These are phyloP conservation scores for Somateria mollissima DNA, from an alignment of 2,797 vertebrate genomes.

Conservation along the genomic window DNA sequence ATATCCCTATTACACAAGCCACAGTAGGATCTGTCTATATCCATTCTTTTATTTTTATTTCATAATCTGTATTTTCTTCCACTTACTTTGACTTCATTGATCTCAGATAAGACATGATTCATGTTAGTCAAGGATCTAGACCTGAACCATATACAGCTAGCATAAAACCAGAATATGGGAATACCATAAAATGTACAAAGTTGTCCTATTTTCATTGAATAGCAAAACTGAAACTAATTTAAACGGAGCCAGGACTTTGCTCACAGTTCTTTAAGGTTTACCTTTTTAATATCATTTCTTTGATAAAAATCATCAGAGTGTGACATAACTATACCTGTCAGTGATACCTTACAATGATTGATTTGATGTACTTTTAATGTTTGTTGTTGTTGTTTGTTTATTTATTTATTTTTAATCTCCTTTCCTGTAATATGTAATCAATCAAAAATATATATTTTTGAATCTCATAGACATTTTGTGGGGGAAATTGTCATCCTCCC, in stretches of 20 bases:
- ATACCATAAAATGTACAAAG: not conserved
- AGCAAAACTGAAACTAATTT: not conserved
- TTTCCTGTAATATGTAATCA: not conserved
- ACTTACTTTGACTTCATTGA: not conserved
- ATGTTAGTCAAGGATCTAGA: not conserved
- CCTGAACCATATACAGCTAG: not conserved
- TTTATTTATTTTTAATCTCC: not conserved
- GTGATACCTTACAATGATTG: not conserved
- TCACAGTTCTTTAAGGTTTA: not conserved
- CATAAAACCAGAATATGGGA: not conserved
- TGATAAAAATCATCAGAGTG: not conserved
- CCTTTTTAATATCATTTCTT: not conserved
- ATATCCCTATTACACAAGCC: rapidly evolving
- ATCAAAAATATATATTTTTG: not conserved
- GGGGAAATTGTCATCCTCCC: not conserved
- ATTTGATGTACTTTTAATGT: not conserved
- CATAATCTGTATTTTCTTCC: not conserved
- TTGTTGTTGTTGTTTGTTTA: not conserved
- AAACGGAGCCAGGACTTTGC: not conserved
- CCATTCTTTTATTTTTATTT: not conserved
- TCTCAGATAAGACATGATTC: not conserved
- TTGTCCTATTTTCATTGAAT: not conserved
- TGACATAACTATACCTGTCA: not conserved
- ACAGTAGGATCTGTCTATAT: not conserved
- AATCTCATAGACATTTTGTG: not conserved